Base-by-base conservation (phyloP, 2,113 vertebrate genomes). In the Myotis brandtii region DNA sequence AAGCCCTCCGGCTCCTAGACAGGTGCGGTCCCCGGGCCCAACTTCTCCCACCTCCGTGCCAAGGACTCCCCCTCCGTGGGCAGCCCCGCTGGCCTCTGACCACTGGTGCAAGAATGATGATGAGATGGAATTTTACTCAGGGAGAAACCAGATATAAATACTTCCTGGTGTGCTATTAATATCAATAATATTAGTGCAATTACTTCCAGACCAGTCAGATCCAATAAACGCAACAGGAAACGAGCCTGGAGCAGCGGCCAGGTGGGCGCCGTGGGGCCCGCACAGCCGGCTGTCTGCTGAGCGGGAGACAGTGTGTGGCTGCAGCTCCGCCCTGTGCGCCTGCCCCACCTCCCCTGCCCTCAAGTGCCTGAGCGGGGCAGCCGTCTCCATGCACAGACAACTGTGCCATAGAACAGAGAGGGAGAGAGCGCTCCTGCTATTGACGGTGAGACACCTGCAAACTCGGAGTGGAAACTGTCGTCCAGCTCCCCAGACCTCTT, bases 121-220 rank as follows among this genome's bases (percentile, higher is more conserved):
- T 3, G 40, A 72, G 72, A 54, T 46, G 56, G 83, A 18, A 80
- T 94, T 76, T 89, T 62, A 79, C 76, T 46, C n/a, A 59, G 88
- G 79, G 77, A 96, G 91, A 93, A 85, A 54, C 72, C 30, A 80
- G 94, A 86, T 88, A 95, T 97, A 98, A 96, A 97, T 95, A 96
- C 73, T 91, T 95, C 95, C 89, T 13, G 21, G 81, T 62, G 23
- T 76, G 30, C 91, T 93, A 87, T 97, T 97, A 97, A 94, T 93
- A 95, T 96, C 96, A 95, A 95, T 96, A 97, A 83, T 95, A 97
- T 97, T 95, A 96, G 93, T 40, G 94, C 93, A 96, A 95, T 97
- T 97, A 97, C 95, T 96, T 94, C 94, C 89, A 87, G 94, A 46
- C 92, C 67, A 83, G 97, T 98, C 96, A 94, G 93, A 95, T 95